Evolutionary conservation across 2,113 vertebrate genomes (phyloP).

Genomic region (cattle (Bos taurus)): DNA sequence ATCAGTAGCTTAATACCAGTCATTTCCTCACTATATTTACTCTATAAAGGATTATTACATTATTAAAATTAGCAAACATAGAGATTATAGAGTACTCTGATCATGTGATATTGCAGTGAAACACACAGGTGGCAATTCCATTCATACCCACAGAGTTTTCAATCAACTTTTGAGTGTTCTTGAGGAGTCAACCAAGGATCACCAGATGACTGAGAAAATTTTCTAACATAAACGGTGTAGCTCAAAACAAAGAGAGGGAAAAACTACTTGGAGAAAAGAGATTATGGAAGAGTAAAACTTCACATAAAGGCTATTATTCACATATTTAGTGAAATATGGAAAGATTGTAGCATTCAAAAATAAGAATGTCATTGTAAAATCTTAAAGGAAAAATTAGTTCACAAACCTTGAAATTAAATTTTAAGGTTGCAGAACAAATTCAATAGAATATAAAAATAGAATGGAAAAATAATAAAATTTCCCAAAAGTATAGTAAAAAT

Average conservation of each 20-base stretch:
- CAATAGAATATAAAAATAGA: neutral
- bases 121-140: neutral
- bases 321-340: neutral
- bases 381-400: neutral
- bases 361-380: neutral
- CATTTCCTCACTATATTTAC: neutral
- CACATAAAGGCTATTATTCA: neutral
- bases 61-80: neutral
- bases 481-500: neutral
- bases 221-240: neutral
- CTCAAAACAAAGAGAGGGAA: neutral
- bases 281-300: neutral
- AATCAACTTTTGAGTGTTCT: neutral
- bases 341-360: neutral
- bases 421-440: neutral
- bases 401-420: neutral
- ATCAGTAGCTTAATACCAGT: neutral
- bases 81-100: neutral
- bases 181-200: neutral
- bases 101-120: neutral
- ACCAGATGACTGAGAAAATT: neutral
- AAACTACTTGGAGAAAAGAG: neutral
- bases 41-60: neutral
- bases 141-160: neutral
- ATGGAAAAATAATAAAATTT: neutral